Conservation (phyloP, 2,888 invertebrate genomes). For the Bombylius major region DNA sequence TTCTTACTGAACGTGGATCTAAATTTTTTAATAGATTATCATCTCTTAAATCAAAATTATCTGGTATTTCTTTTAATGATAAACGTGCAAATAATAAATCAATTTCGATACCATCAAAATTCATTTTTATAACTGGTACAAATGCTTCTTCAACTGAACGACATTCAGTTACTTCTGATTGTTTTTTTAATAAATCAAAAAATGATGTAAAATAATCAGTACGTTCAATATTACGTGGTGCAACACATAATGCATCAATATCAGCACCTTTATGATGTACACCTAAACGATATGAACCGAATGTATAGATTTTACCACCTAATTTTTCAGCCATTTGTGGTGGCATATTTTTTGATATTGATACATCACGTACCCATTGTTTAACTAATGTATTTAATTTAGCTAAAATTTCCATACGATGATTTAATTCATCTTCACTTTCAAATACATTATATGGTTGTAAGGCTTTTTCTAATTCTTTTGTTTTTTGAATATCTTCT, state of each 20-base stretch:
- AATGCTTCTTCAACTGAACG: constrained; percentile 94
- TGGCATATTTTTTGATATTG: constrained; percentile 83
- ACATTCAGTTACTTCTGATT: constrained; percentile 73
- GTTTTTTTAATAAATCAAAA: constrained; percentile 75
- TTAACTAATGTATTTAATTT: constrained; percentile 84
- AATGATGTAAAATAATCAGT: constrained; percentile 93
- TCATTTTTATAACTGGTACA: constrained; percentile 99
- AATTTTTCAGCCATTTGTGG: constrained; percentile 77
- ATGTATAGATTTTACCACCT: constrained; percentile 98
- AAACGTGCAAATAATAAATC: constrained; percentile 95
- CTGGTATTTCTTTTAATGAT: constrained; percentile 90
- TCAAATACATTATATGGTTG: constrained; percentile 83
- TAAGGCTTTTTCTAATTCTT: constrained; percentile 59
- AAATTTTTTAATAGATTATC: constrained; percentile 86
- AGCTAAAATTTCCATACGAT: constrained; percentile 72
- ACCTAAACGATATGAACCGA: constrained; percentile 91
- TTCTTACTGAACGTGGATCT: constrained; percentile 91
- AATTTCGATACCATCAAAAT: constrained; percentile 96
- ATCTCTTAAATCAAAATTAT: constrained; percentile 76
- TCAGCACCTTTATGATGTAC: constrained; percentile 97
- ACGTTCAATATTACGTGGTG: constrained; percentile 88
- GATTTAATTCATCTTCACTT: constrained; percentile 77
- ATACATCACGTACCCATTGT: constrained; percentile 87
- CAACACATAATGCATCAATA: constrained; percentile 97
- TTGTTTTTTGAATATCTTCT: constrained; percentile 54